Conservation (phyloP, 1,140 invertebrate species). For the Phymastichus coffea region DNA sequence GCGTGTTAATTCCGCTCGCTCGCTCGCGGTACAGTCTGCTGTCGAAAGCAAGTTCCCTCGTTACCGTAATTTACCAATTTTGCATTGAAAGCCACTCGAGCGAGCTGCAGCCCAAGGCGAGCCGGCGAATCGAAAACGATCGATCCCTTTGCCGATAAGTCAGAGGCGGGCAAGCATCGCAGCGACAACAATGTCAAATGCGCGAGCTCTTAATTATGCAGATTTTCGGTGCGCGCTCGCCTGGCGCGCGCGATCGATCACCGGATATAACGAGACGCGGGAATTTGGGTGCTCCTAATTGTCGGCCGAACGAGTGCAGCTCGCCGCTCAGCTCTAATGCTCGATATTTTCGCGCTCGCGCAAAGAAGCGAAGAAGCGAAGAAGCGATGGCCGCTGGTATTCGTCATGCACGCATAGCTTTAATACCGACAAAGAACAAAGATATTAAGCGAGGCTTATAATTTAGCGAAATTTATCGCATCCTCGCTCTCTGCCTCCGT, state of each 20-base stretch:
- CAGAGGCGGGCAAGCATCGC: no score
- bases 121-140: conserved; percentile 1
- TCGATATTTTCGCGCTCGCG: no score
- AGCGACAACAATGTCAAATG: no score
- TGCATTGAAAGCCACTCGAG: not conserved
- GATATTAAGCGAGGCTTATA: not conserved
- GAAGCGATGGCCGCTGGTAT: not conserved
- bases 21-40: conserved; percentile 15
- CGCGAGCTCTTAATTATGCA: no score
- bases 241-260: no score
- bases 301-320: not conserved
- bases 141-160: no score
- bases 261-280: no score
- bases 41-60: conserved; percentile 15
- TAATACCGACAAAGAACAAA: not conserved
- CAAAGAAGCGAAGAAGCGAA: no score
- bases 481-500: not conserved
- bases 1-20: conserved; percentile 35
- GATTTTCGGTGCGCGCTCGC: no score
- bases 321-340: no score
- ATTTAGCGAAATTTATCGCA: conserved; percentile 12
- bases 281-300: conserved; percentile 2
- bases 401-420: not conserved
- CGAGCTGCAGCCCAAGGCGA: not conserved
- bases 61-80: conserved; percentile 19